Conservation (phyloP, 2,797 vertebrate species). For the Choloepus didactylus region DNA sequence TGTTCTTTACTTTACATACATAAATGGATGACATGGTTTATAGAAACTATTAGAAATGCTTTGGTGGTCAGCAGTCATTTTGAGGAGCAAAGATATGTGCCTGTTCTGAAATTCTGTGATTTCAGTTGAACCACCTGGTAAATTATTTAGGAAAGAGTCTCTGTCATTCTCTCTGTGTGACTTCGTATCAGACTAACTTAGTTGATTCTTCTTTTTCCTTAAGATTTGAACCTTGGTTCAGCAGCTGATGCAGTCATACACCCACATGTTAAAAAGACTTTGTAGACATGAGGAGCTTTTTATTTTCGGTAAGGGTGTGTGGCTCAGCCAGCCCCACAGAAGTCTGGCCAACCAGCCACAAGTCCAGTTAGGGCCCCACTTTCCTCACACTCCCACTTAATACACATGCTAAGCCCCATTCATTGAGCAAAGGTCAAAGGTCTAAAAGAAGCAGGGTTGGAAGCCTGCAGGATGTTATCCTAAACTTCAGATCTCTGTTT, state of each 20-base stretch:
- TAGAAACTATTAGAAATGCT: not conserved
- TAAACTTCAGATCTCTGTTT: not conserved
- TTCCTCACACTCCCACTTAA: not conserved
- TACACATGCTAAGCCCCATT: not conserved
- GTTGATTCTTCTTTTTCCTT: not conserved
- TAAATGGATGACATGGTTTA: not conserved
- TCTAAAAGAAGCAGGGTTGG: not conserved
- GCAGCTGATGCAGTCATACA: not conserved
- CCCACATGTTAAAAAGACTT: slow-evolving; percentile 14
- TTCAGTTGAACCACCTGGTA: not conserved
- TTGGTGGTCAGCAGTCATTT: not conserved
- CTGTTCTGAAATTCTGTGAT: not conserved
- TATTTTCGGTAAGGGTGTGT: not conserved
- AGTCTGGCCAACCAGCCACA: not conserved
- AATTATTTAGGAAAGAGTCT: not conserved
- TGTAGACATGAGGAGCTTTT: not conserved
- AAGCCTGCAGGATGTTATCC: not conserved
- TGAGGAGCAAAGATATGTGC: not conserved
- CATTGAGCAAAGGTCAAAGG: not conserved
- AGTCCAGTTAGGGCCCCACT: not conserved
- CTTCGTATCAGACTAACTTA: slow-evolving; percentile 17
- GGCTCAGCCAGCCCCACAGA: not conserved
- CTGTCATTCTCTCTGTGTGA: not conserved
- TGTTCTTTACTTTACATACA: not conserved
- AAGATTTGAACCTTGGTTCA: slow-evolving; percentile 36